phyloP scores from a whole-genome alignment of 2,888 invertebrate species.

The Galerucella calmariensis region DNA sequence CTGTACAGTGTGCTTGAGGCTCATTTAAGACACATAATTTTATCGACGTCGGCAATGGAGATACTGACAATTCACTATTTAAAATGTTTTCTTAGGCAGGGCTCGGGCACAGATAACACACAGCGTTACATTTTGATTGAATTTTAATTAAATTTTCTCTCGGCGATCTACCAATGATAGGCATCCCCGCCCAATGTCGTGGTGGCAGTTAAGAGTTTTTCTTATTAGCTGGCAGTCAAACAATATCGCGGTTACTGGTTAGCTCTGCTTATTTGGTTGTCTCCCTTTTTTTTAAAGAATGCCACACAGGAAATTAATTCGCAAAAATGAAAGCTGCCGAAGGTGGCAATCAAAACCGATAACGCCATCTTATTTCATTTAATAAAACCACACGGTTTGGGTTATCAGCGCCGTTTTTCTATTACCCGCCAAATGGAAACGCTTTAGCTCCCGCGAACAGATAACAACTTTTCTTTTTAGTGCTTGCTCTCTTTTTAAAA shows the following conservation, averaged over 20 bases:
- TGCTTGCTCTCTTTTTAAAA: constrained; percentile 13
- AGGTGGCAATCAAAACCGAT: constrained; percentile 63
- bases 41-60: constrained; percentile 56
- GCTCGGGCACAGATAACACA: constrained; percentile 62
- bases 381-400: constrained; percentile 60
- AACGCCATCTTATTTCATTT: constrained; percentile 65
- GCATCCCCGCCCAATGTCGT: constrained; percentile 54
- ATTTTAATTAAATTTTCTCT: constrained; percentile 65
- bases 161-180: constrained; percentile 62
- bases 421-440: constrained; percentile 35
- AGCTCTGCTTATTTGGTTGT: constrained; percentile 57
- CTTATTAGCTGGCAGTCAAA: constrained; percentile 63
- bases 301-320: constrained; percentile 67
- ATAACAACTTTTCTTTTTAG: constrained; percentile 30
- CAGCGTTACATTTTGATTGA: constrained; percentile 64
- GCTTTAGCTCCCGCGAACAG: constrained; percentile 27
- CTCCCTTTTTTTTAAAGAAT: constrained; percentile 66
- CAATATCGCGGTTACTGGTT: constrained; percentile 60
- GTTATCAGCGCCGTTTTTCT: constrained; percentile 55
- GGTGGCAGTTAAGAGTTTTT: constrained; percentile 63
- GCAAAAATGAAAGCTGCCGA: constrained; percentile 66
- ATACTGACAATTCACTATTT: constrained; percentile 65
- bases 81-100: constrained; percentile 65
- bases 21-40: constrained; percentile 61
- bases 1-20: constrained; percentile 38